Conservation (phyloP, 2,113 vertebrate genomes). For the Agapornis roseicollis region DNA sequence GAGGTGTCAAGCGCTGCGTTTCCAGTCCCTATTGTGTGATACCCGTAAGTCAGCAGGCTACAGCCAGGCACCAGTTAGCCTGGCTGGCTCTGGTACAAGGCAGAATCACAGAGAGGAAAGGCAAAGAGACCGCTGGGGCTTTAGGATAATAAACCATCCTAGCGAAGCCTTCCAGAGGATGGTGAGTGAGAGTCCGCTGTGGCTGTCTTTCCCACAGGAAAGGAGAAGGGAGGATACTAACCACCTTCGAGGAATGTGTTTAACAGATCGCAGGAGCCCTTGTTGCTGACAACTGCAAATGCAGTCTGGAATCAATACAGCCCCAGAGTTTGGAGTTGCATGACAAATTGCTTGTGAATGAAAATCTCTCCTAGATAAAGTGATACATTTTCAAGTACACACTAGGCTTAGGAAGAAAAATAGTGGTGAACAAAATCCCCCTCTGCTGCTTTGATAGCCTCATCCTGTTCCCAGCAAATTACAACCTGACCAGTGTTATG, state of each 20-base stretch:
- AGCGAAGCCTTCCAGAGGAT: background rate
- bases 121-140: background rate
- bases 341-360: constrained; percentile 27
- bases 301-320: constrained; percentile 27
- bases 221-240: constrained; percentile 16
- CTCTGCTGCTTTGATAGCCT: background rate
- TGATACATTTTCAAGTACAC: background rate
- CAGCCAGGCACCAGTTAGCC: background rate
- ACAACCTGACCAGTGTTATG: background rate
- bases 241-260: constrained; percentile 52
- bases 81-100: rapidly evolving
- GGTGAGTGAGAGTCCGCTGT: constrained; percentile 10
- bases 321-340: background rate
- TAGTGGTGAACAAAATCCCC: background rate
- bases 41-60: background rate
- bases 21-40: background rate
- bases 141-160: constrained; percentile 4
- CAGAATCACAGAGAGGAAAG: background rate
- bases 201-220: constrained; percentile 52
- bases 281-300: constrained; percentile 45
- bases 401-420: background rate
- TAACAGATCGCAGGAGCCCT: constrained; percentile 2
- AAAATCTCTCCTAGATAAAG: constrained; percentile 5
- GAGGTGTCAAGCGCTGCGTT: rapidly evolving
- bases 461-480: background rate